A percentile compares a stretch with the other conserved stretches of the same genome.
Evolutionary conservation across 2,113 vertebrate species (phyloP).

Genomic region (Archilochus colubris): DNA sequence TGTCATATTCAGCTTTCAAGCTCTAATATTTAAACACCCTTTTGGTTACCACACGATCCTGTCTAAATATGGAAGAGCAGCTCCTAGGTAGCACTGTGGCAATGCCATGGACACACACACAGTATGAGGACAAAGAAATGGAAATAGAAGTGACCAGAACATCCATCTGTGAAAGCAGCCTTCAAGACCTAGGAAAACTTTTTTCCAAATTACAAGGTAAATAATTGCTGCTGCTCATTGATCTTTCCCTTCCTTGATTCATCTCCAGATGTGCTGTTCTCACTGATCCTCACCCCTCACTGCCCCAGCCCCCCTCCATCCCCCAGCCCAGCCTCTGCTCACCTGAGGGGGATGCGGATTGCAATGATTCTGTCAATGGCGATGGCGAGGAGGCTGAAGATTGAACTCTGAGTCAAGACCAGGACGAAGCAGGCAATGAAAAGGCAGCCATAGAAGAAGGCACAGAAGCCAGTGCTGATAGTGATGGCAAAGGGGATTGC

Average conservation of each 20-base stretch:
- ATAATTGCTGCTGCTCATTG: neutral
- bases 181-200: neutral
- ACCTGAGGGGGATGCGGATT: slow-evolving; percentile 94
- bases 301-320: accelerated
- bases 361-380: slow-evolving; percentile 95
- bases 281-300: neutral
- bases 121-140: neutral
- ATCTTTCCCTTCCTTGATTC: neutral
- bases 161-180: neutral
- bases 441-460: slow-evolving; percentile 93
- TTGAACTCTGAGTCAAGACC: slow-evolving; percentile 96
- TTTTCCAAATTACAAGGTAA: neutral
- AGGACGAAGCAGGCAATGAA: slow-evolving; percentile 96
- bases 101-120: neutral
- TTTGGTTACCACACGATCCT: neutral
- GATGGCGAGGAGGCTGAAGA: slow-evolving; percentile 96
- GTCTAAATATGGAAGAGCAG: neutral
- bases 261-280: neutral
- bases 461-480: slow-evolving; percentile 95
- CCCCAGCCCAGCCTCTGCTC: neutral
- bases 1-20: neutral
- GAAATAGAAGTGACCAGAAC: neutral
- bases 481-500: slow-evolving; percentile 94
- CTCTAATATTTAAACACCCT: neutral
- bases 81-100: neutral